Evolutionary conservation across 2,888 invertebrate species (phyloP), one percentile per base, ranked within the genome.

Genomic region (Kryphioiulus occultus): DNA sequence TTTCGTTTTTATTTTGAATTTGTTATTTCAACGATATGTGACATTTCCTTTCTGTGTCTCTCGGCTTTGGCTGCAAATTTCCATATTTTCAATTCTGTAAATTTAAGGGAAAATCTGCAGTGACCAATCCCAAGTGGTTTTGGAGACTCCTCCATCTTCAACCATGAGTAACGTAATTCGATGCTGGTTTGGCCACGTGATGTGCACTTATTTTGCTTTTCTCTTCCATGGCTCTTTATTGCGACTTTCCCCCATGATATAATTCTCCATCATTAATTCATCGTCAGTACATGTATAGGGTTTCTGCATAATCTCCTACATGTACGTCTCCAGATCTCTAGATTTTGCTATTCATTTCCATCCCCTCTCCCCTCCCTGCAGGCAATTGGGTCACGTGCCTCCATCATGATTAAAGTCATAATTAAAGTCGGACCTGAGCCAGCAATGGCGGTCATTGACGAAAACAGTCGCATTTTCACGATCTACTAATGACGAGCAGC

Each of bases 401-500:
- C 68, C 68, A 68, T 68, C 68, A 26, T 68, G 68, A 68, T 68
- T 68, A 68, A 68, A 68, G 68, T 68, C 68, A 19, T 68, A 68
- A 68, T 68, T 68, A 68, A 68, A 68, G 68, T 68, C 68, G 68
- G 68, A 68, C 68, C 68, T 5, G 26, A 68, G 22, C 26, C 68
- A 26, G 68, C 68, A 68, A 68, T 26, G 68, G 68, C 22, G 10
- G 68, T 19, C 68, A 26, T 68, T 68, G 68, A 68, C 9, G 68
- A 26, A 9, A 68, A 68, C 68, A 68, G 26, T 26, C 68, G 68
- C 68, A 4, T 9, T 68, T 68, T 68, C 68, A 68, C 68, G 68
- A 68, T 68, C 26, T 26, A 68, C 68, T 68, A 68, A 68, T 68
- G 68, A 68, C 68, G 22, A 68, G 68, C 4, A 7, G 68, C 68